phyloP scores from a whole-genome alignment of 2,888 invertebrate genomes.

The Ormyrus thymus region DNA sequence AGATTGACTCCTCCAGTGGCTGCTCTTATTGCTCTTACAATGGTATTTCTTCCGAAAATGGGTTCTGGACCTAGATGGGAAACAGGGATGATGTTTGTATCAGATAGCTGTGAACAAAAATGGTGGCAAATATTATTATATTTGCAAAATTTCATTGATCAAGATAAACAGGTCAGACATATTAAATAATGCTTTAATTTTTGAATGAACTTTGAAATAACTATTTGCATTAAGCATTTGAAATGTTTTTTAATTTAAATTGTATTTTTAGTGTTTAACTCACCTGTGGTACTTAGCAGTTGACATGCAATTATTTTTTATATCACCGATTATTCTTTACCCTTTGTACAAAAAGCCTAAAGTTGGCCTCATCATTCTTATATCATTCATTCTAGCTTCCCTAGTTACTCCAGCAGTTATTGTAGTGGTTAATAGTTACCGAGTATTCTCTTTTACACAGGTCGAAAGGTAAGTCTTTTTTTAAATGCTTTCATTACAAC shows the following conservation, averaged over 20 bases:
- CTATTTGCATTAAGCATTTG: no score
- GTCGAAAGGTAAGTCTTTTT: conserved; percentile 72
- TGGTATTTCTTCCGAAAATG: conserved; percentile 76
- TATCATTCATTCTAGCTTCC: conserved; percentile 64
- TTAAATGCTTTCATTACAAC: not conserved
- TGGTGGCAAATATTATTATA: conserved; percentile 77
- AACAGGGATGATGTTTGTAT: conserved; percentile 51
- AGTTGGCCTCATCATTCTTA: conserved; percentile 67
- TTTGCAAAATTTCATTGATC: conserved; percentile 76
- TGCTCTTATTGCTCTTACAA: conserved; percentile 75
- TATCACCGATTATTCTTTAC: conserved; percentile 77
- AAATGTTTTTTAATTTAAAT: no score
- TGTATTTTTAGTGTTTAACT: conserved; percentile 73
- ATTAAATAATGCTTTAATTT: no score
- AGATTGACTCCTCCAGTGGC: conserved; percentile 78
- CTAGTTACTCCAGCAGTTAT: conserved; percentile 67
- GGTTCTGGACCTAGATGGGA: conserved; percentile 76
- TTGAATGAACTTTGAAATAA: no score
- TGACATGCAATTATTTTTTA: conserved; percentile 78
- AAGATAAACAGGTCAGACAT: conserved; percentile 66
- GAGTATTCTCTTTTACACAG: conserved; percentile 65
- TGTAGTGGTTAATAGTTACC: conserved; percentile 71
- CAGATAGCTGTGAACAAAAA: conserved; percentile 70
- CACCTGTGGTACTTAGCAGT: conserved; percentile 79
- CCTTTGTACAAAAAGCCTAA: conserved; percentile 74